phyloP scores from a whole-genome alignment of 2,113 vertebrate genomes.

The Pollachius pollachius region DNA sequence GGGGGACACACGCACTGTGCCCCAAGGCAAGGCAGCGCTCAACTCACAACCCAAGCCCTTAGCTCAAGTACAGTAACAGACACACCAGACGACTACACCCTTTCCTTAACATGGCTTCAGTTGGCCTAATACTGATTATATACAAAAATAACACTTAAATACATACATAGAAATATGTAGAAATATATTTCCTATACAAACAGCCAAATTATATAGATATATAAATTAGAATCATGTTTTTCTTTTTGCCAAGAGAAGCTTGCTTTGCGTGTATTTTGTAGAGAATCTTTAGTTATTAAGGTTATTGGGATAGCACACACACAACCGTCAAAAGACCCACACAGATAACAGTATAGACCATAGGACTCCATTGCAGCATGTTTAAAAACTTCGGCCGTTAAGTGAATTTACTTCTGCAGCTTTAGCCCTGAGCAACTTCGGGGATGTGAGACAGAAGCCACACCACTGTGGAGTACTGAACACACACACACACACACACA shows the following conservation, averaged over 20 bases:
- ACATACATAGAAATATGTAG: slow-evolving; percentile 33
- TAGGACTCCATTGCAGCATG: neutral
- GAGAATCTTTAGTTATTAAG: too few species aligned
- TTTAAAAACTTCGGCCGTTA: slow-evolving; percentile 11
- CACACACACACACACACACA: slow-evolving; percentile 6
- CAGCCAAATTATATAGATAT: slow-evolving; percentile 44
- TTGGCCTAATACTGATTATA: slow-evolving; percentile 81
- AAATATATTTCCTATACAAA: slow-evolving; percentile 71
- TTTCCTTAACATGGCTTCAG: slow-evolving; percentile 56
- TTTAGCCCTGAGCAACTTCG: slow-evolving; percentile 30
- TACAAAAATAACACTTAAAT: slow-evolving; percentile 80
- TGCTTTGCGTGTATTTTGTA: too few species aligned
- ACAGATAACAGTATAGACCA: neutral
- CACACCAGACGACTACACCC: slow-evolving; percentile 27
- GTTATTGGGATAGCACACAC: too few species aligned
- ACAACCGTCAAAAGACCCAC: too few species aligned
- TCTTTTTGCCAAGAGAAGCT: slow-evolving; percentile 2
- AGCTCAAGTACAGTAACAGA: slow-evolving; percentile 24
- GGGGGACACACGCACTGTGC: too few species aligned
- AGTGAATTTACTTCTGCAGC: slow-evolving; percentile 22
- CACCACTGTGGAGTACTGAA: neutral
- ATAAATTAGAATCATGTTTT: slow-evolving; percentile 35
- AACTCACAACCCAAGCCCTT: slow-evolving; percentile 14
- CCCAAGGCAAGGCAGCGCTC: neutral
- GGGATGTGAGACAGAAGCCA: slow-evolving; percentile 15